phyloP scores from a whole-genome alignment of 2,888 invertebrate genomes.

The Lepetodrilus schrolli region DNA sequence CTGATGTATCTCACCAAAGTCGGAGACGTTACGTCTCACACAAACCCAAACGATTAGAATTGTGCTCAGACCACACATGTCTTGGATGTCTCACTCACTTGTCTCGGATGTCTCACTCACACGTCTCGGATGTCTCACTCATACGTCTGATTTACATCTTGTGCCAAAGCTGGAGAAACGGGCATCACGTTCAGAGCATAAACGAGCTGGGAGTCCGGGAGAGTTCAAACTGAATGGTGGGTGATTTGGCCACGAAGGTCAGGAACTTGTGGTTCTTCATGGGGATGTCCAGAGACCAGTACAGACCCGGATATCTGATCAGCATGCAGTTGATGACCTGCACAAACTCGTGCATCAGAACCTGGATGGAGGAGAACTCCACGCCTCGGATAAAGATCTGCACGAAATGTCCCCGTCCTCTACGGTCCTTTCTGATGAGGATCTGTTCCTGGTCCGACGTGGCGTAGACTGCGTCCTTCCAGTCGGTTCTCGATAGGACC shows the following conservation, averaged over 20 bases:
- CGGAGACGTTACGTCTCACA: too few species aligned
- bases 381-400: constrained; percentile 40
- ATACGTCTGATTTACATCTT: too few species aligned
- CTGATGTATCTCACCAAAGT: too few species aligned
- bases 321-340: constrained; percentile 53
- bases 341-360: constrained; percentile 52
- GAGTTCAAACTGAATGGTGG: constrained; percentile 24
- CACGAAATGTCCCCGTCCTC: constrained; percentile 22
- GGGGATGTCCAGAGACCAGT: constrained; percentile 52
- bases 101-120: background rate
- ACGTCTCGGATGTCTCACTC: background rate
- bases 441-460: constrained; percentile 54
- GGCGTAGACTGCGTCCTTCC: constrained; percentile 64
- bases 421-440: constrained; percentile 42
- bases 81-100: too few species aligned
- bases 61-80: too few species aligned
- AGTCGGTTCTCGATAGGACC: constrained; percentile 64
- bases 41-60: too few species aligned
- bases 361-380: constrained; percentile 42
- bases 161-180: too few species aligned
- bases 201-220: background rate
- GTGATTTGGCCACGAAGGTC: constrained; percentile 15
- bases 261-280: constrained; percentile 31
- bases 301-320: constrained; percentile 53
- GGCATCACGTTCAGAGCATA: too few species aligned